Percentiles rank a stretch among this genome's conserved stretches.
phyloP scores from a whole-genome alignment of 2,888 invertebrate genomes.

The Parapristionchus giblindavisi region DNA sequence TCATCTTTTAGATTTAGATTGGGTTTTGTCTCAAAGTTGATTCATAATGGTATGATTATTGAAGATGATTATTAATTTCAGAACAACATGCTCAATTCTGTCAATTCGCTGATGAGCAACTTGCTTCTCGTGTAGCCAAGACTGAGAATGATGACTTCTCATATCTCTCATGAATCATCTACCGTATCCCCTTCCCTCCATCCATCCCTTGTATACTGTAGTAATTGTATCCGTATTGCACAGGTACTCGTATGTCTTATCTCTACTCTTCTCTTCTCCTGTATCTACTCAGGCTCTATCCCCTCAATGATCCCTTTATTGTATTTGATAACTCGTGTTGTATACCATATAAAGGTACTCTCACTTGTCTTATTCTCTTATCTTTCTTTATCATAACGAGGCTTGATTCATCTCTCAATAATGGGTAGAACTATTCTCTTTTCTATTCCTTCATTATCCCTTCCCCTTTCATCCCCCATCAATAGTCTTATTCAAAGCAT shows the following conservation, averaged over 20 bases:
- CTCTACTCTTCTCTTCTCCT: slow-evolving; percentile 11
- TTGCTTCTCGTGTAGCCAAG: slow-evolving; percentile 70
- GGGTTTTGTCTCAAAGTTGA: no score
- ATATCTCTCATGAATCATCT: slow-evolving; percentile 42
- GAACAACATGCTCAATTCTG: slow-evolving; percentile 99
- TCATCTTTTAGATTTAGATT: not conserved
- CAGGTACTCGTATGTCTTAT: slow-evolving; percentile 38
- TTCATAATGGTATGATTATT: not conserved
- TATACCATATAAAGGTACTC: slow-evolving; percentile 19
- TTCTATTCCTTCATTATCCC: slow-evolving; percentile 16
- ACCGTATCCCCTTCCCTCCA: not conserved
- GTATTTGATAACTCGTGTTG: not conserved
- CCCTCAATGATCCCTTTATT: not conserved
- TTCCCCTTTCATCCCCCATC: slow-evolving; percentile 3
- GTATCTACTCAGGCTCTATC: not conserved
- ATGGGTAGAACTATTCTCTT: slow-evolving; percentile 34
- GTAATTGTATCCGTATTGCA: slow-evolving; percentile 42
- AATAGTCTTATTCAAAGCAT: slow-evolving; percentile 30
- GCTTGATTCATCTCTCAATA: not conserved
- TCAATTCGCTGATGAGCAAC: slow-evolving; percentile 96
- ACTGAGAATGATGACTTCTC: slow-evolving; percentile 42
- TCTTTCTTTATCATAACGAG: slow-evolving; percentile 16
- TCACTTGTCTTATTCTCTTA: not conserved
- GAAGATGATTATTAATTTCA: slow-evolving; percentile 59
- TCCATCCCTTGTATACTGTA: not conserved